Evolutionary conservation across 2,888 invertebrate species (phyloP).

Genomic region (Sinotaia quadrata): DNA sequence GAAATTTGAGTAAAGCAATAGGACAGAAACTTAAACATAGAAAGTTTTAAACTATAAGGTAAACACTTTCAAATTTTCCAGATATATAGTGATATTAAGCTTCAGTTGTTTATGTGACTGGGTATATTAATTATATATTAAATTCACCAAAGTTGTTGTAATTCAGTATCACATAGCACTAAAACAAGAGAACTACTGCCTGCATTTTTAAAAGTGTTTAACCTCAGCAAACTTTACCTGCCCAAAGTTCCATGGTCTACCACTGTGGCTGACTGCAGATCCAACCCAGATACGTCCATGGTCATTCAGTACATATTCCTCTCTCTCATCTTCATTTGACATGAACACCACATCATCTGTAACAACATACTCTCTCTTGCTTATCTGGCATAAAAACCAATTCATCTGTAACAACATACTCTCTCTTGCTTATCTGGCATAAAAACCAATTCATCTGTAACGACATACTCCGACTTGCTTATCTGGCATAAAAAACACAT

Average conservation of each 20-base stretch:
- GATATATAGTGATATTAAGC: no score
- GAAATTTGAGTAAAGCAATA: no score
- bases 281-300: slow-evolving; percentile 92
- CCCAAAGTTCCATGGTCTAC: slow-evolving; percentile 91
- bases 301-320: slow-evolving; percentile 89
- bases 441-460: slow-evolving; percentile 60
- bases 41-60: no score
- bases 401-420: slow-evolving; percentile 49
- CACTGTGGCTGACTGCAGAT: slow-evolving; percentile 84
- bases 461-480: slow-evolving; percentile 69
- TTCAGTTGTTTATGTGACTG: no score
- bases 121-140: no score
- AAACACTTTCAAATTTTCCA: no score
- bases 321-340: slow-evolving; percentile 72
- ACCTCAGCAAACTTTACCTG: no score
- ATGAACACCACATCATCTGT: slow-evolving; percentile 63
- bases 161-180: no score
- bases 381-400: slow-evolving; percentile 58
- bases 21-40: no score
- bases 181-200: no score
- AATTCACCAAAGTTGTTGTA: no score
- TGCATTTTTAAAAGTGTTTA: no score
- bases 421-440: slow-evolving; percentile 71
- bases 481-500: slow-evolving; percentile 60
- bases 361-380: slow-evolving; percentile 69